Base-by-base conservation (phyloP, 2,797 vertebrate genomes). In the Hippocampus kuda region DNA sequence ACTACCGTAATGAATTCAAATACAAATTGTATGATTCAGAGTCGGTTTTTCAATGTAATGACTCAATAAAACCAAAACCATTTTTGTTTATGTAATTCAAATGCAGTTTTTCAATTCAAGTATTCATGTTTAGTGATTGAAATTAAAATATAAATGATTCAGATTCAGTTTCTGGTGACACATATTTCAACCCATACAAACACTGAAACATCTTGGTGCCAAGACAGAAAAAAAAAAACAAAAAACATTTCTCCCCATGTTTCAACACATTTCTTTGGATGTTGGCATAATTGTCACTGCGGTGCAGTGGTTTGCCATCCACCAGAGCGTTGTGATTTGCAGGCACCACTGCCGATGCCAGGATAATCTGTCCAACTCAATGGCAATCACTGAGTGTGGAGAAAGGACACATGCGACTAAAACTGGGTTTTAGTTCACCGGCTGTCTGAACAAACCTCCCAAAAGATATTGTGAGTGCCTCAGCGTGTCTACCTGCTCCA, bases 341-440 rank as follows among this genome's bases (percentile, higher is more conserved):
- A 82, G 77, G 78, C 77, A 79, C 41, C 72, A 73, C 75, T 82
- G 83, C 79, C 86, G 70, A 54, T 77, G 63, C 77, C 73, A 56
- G 73, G 76, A 78, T 73, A 80, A 73, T 85, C 81, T 88, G 88
- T 89, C 87, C 86, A 79, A 67, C 73, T 82, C 72, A 67, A 77
- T 75, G 77, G 81, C 83, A 84, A 85, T 84, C 86, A 82, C 82
- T 81, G 76, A 79, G 79, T 72, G 77, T 85, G 83, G 76, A 79
- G 79, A 79, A 74, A 68, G 80, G 81, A 79, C 75, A 66, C 74
- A 76, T 84, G 82, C 70, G 76, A 74, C 72, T 77, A 72, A 70
- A 72, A 68, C 76, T 71, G 68, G 59, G 70, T 78, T 85, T 86
- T 80, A 82, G 38, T 74, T 74, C 20, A 57, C 68, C 30, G 72